Percentiles rank a stretch among this genome's conserved stretches.
Conservation (phyloP, 2,113 vertebrate genomes). For the Triplophysa dalaica region DNA sequence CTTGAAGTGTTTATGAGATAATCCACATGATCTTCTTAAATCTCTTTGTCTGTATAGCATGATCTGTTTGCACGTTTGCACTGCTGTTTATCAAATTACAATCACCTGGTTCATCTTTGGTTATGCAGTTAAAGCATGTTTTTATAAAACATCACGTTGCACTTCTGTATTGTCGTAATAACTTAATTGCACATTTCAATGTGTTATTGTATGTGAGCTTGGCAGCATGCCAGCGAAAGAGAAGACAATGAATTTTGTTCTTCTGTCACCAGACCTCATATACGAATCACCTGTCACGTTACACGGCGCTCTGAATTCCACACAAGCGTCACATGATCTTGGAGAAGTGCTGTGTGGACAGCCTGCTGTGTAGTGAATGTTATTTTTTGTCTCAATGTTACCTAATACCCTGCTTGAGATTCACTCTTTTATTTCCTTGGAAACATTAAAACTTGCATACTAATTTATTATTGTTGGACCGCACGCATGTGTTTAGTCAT, state of each 20-base stretch:
- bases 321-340: neutral
- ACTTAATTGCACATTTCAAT: constrained; percentile 4
- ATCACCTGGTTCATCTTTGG: neutral
- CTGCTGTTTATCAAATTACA: neutral
- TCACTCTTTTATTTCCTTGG: too few relatives aligned
- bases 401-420: too few relatives aligned
- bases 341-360: neutral
- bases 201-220: constrained; percentile 41
- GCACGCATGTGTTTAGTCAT: too few relatives aligned
- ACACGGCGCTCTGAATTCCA: constrained; percentile 18
- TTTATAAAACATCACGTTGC: neutral
- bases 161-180: constrained; percentile 13
- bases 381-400: too few relatives aligned
- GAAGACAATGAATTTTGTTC: constrained; percentile 36
- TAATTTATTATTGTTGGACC: too few relatives aligned
- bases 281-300: constrained; percentile 19
- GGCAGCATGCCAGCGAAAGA: constrained; percentile 40
- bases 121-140: neutral
- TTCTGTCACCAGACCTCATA: constrained; percentile 29
- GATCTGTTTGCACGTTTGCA: neutral
- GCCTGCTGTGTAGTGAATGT: neutral
- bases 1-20: too few relatives aligned
- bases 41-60: too few relatives aligned
- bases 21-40: too few relatives aligned
- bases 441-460: too few relatives aligned